Evolutionary conservation across 2,888 invertebrate genomes (phyloP), one percentile per base, ranked within the genome.

Genomic region (Tigriopus californicus): DNA sequence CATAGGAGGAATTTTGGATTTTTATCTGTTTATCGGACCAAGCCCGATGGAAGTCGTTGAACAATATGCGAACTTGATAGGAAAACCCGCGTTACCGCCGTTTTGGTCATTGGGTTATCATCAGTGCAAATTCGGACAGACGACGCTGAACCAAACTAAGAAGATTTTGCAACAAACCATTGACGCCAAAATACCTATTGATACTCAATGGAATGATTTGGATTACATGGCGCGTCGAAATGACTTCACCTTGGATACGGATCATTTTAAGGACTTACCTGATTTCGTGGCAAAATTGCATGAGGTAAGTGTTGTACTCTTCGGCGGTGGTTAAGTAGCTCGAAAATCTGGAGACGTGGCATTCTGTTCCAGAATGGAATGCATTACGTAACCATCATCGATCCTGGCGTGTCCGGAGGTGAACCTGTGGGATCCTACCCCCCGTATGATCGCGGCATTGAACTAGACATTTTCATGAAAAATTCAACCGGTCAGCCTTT

Each of bases 21-120:
- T 72, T 47, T 68, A 67, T 63, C 65, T 70, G 61, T 70, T 72
- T 64, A 66, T 69, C 4, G 71, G 71, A 13, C 70, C 71, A 5
- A 65, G 65, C 4, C 70, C 71, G 1, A 66, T 64, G 57, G 62
- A 67, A 13, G 70, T 71, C 11, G 65, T 68, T 25, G 62, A 64
- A 24, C 70, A 71, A 54, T 70, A 69, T 60, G 66, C 65, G 1
- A 62, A 64, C 41, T 58, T 68, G 20, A 68, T 75, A 40, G 74
- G 74, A 1, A 65, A 67, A 18, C 71, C 73, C 3, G 65, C 66
- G 59, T 67, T 74, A 69, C 73, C 73, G 1, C 69, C 70, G 3
- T 87, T 85, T 68, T 91, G 90, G 90, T 75, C 82, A 1, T 75
- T 91, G 0, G 91, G 90, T 1, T 90, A 87, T 70, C 90, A 91